Percentiles rank a stretch among this genome's conserved stretches.
Evolutionary conservation across 1,140 invertebrate species (phyloP).

Genomic region (Atta cephalotes): DNA sequence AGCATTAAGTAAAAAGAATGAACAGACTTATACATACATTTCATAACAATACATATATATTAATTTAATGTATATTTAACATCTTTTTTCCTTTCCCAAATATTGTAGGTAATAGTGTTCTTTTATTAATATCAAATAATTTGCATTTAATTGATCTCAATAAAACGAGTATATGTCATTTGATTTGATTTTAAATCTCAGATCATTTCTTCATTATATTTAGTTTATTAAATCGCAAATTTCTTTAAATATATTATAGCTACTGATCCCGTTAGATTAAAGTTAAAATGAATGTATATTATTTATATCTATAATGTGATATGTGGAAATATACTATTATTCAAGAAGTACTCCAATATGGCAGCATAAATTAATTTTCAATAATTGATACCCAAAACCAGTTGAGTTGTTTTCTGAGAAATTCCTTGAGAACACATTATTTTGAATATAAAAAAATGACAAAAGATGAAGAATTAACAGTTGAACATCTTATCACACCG

Average conservation of each 20-base stretch:
- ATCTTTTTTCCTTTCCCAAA: conserved; percentile 21
- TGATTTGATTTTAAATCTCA: conserved; percentile 24
- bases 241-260: not conserved
- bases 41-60: conserved; percentile 44
- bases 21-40: conserved; percentile 54
- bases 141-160: not conserved
- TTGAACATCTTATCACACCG: conserved; percentile 36
- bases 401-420: conserved; percentile 12
- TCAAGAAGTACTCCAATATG: conserved; percentile 44
- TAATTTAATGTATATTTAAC: conserved; percentile 46
- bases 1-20: conserved; percentile 37
- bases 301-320: conserved; percentile 30
- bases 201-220: conserved; percentile 2
- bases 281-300: conserved; percentile 19
- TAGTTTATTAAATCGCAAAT: not conserved
- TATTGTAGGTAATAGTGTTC: not conserved
- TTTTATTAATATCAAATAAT: conserved; percentile 7
- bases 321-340: conserved; percentile 6
- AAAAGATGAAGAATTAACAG: conserved; percentile 37
- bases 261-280: conserved; percentile 31
- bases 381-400: conserved; percentile 23
- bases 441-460: not conserved
- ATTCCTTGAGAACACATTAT: not conserved
- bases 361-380: conserved; percentile 52
- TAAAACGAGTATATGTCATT: not conserved